Evolutionary conservation across 2,797 vertebrate genomes (phyloP).

Genomic region (Petrocephalus sullivani): DNA sequence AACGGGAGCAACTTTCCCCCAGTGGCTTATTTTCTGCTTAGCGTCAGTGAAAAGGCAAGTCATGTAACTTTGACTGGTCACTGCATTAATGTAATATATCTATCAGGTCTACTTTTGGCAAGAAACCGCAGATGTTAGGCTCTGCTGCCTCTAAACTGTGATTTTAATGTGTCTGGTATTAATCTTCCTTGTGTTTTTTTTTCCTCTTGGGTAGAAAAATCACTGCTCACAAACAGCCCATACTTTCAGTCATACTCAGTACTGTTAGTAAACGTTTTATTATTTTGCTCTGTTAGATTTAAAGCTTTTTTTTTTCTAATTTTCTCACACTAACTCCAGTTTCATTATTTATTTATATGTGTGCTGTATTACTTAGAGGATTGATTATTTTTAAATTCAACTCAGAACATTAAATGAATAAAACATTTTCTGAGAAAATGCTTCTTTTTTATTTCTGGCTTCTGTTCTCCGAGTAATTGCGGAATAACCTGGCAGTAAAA

Average conservation of each 20-base stretch:
- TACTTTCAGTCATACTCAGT: conserved; percentile 46
- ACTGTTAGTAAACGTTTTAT: background rate
- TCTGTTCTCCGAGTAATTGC: background rate
- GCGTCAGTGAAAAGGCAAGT: background rate
- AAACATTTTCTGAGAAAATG: background rate
- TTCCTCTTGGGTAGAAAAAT: conserved; percentile 54
- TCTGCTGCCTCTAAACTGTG: conserved; percentile 52
- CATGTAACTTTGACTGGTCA: background rate
- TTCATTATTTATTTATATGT: conserved; percentile 7
- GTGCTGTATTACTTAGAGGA: background rate
- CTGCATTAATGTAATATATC: conserved; percentile 13
- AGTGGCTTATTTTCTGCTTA: background rate
- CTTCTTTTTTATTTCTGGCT: background rate
- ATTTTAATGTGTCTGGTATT: conserved; percentile 67
- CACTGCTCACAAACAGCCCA: conserved; percentile 44
- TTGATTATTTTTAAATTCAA: conserved; percentile 8
- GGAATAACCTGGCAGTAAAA: background rate
- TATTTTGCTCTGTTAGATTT: background rate
- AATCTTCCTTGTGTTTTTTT: conserved; percentile 56
- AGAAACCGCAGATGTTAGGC: conserved; percentile 27
- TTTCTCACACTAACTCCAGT: background rate
- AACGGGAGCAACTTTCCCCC: conserved; percentile 13
- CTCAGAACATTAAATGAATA: conserved; percentile 5
- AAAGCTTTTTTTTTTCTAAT: background rate
- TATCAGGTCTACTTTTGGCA: conserved; percentile 20